These are phyloP conservation scores for Hetaerina americana DNA, from an alignment of 1,140 invertebrate genomes.

Conservation along the genomic window DNA sequence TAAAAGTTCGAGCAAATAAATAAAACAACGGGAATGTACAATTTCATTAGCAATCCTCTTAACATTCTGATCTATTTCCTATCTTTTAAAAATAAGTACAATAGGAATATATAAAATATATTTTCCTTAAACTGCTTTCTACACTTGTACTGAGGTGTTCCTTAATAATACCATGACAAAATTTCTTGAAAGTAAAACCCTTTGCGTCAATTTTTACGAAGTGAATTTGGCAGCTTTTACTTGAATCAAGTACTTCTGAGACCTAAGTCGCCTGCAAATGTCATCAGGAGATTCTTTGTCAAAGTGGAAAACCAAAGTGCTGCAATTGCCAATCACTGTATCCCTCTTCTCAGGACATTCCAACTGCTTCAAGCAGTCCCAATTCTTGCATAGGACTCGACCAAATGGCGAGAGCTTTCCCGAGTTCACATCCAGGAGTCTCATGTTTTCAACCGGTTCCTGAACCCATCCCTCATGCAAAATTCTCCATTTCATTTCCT, in stretches of 20 bases:
- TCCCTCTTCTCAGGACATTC: not conserved
- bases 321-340: not conserved
- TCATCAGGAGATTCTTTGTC: conserved; percentile 44
- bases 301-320: conserved; percentile 38
- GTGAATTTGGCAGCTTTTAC: not conserved
- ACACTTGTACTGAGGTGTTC: not conserved
- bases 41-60: no score
- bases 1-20: no score
- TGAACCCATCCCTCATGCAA: no score
- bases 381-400: conserved; percentile 32
- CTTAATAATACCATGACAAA: not conserved
- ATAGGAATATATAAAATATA: not conserved
- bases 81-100: not conserved
- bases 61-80: no score
- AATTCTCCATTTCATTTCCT: no score
- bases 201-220: not conserved
- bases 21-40: no score
- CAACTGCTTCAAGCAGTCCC: conserved; percentile 16
- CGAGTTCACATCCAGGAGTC: no score
- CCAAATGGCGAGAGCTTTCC: conserved; percentile 33
- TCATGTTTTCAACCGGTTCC: no score
- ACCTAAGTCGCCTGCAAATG: conserved; percentile 13
- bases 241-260: not conserved
- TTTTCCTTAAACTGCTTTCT: not conserved
- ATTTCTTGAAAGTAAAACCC: not conserved